These are phyloP conservation scores for Pomatorhinus ruficollis DNA, from an alignment of 2,113 vertebrate genomes.

Conservation along the genomic window DNA sequence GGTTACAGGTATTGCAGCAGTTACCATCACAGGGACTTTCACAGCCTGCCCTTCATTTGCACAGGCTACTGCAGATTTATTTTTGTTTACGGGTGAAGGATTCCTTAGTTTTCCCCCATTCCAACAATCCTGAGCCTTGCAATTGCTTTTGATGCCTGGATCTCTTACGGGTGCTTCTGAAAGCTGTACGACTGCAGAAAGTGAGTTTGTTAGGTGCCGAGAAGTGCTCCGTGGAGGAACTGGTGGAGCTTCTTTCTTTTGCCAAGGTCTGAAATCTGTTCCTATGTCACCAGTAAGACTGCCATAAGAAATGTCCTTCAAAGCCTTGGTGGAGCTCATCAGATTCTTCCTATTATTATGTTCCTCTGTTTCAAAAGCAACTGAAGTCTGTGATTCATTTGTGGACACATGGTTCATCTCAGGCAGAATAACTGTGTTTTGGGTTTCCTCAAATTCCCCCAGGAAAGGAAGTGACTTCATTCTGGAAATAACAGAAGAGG, in stretches of 20 bases:
- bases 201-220: slow-evolving; percentile 78
- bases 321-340: slow-evolving; percentile 29
- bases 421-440: slow-evolving; percentile 51
- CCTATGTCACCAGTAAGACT: slow-evolving; percentile 40
- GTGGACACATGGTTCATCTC: slow-evolving; percentile 20
- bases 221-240: slow-evolving; percentile 88
- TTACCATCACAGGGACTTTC: slow-evolving; percentile 52
- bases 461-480: slow-evolving; percentile 75
- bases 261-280: slow-evolving; percentile 47
- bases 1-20: slow-evolving; percentile 52
- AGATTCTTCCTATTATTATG: slow-evolving; percentile 77
- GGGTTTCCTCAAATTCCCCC: slow-evolving; percentile 66
- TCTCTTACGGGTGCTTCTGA: slow-evolving; percentile 72
- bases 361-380: slow-evolving; percentile 75
- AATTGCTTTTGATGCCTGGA: slow-evolving; percentile 19
- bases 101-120: slow-evolving; percentile 67
- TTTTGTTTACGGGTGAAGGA: slow-evolving; percentile 73
- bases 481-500: slow-evolving; percentile 60
- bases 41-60: slow-evolving; percentile 77
- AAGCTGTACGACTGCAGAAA: slow-evolving; percentile 64
- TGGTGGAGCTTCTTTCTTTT: slow-evolving; percentile 77
- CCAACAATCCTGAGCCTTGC: slow-evolving; percentile 51
- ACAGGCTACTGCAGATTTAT: slow-evolving; percentile 67
- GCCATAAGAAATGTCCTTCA: slow-evolving; percentile 5
- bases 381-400: slow-evolving; percentile 58